These are phyloP conservation scores for Graptemys geographica DNA, from an alignment of 2,797 vertebrate genomes.

Conservation along the genomic window DNA sequence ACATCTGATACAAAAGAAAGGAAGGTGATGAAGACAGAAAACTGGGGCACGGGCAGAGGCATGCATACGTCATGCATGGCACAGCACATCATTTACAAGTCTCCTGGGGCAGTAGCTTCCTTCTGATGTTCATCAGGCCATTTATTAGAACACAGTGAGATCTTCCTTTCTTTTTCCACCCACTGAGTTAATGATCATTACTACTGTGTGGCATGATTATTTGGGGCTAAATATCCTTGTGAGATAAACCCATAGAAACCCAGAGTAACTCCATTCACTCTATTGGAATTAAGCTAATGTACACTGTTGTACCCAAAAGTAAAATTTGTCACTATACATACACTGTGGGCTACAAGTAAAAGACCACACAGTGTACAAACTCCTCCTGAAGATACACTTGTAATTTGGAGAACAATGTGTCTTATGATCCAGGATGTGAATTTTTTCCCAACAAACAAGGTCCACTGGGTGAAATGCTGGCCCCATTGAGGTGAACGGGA, in stretches of 20 bases:
- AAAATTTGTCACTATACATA: not conserved
- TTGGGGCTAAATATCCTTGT: not conserved
- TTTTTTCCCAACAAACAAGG: not conserved
- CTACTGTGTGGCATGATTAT: not conserved
- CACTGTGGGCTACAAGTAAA: fast-evolving
- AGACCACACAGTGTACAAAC: not conserved
- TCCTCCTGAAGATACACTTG: not conserved
- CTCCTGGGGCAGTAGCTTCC: not conserved
- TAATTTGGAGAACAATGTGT: fast-evolving
- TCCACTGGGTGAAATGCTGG: not conserved
- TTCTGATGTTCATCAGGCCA: not conserved
- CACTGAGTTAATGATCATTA: not conserved
- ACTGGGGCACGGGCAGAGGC: not conserved
- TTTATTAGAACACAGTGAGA: not conserved
- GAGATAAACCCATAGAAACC: not conserved
- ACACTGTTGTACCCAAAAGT: fast-evolving
- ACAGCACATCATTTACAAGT: not conserved
- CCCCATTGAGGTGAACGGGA: not conserved
- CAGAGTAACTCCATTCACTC: not conserved
- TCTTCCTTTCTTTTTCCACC: not conserved
- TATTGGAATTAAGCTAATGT: not conserved
- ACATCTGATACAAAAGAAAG: not conserved
- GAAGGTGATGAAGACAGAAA: not conserved
- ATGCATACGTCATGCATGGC: not conserved
- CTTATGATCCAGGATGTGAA: not conserved